phyloP scores from a whole-genome alignment of 1,140 invertebrate genomes.

The Drosophila erecta region DNA sequence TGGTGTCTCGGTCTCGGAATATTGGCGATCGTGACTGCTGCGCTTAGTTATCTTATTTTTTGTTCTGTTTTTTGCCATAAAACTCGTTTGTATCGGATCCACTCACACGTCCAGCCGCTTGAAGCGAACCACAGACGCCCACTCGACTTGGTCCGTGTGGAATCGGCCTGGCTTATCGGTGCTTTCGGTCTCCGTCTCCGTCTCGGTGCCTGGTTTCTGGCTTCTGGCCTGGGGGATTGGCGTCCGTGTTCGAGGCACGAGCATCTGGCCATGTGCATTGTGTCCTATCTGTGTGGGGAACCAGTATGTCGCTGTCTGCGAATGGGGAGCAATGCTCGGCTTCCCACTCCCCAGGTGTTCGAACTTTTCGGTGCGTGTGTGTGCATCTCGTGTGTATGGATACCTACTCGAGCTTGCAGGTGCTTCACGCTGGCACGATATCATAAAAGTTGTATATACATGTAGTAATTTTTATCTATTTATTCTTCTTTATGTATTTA shows the following conservation, averaged over 20 bases:
- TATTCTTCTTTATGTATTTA: no score
- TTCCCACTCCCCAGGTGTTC: constrained; percentile 60
- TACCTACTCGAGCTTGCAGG: constrained; percentile 7
- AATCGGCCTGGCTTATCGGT: constrained; percentile 23
- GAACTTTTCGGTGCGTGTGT: constrained; percentile 54
- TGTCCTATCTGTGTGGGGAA: constrained; percentile 23
- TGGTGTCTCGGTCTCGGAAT: constrained; percentile 22
- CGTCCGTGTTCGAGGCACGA: constrained; percentile 30
- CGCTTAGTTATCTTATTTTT: constrained; percentile 19
- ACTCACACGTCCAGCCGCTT: constrained; percentile 20
- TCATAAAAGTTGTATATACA: neutral
- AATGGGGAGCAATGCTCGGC: constrained; percentile 68
- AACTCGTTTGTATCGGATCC: constrained; percentile 63
- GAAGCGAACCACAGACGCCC: constrained; percentile 40
- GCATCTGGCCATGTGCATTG: constrained; percentile 15
- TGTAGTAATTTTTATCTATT: no score
- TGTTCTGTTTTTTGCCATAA: constrained; percentile 30
- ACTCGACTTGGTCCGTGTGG: constrained; percentile 57
- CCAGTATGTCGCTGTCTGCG: constrained; percentile 8
- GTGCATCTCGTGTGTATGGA: neutral
- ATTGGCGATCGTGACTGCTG: constrained; percentile 59
- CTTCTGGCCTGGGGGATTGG: constrained; percentile 32
- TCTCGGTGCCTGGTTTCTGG: constrained; percentile 19
- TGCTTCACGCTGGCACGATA: constrained; percentile 14
- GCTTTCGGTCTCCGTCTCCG: neutral